Evolutionary conservation across 2,113 vertebrate genomes (phyloP), one percentile per base, ranked within the genome.

Genomic region (Ovis canadensis): DNA sequence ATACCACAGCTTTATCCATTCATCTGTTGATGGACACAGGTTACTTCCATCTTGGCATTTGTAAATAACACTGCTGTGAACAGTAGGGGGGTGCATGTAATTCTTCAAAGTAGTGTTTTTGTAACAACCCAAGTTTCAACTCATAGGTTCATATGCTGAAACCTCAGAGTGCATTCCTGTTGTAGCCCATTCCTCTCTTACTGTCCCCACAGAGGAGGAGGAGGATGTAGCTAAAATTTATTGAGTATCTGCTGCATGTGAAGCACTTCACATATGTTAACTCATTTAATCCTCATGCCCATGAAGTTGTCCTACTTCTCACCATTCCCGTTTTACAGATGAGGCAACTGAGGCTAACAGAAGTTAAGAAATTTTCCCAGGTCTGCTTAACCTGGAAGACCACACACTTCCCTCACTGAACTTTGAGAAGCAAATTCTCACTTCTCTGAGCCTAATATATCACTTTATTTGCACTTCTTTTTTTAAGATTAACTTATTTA

Each of bases 321-420:
- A 90, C 19, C 84, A 87, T 29, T 27, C 84, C 88, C 43, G 81
- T 84, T 94, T 92, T 71, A 52, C 17, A 90, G 40, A 84, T 71
- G 57, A 94, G 21, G 36, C 71, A 96, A 64, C 54, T 67, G 62
- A 95, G n/a, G 48, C 55, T 78, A 93, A 88, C 14, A 92, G 17
- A 81, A 27, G 25, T 83, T 94, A 93, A 84, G 52, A 23, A 27
- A 90, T 91, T 97, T 96, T 86, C 29, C 86, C 62, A 89, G 54
- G 16, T 62, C 50, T 92, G 57, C 25, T 64, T 74, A 81, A 88
- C 45, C 13, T 96, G 52, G 90, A 88, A 88, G n/a, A 21, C 77
- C 12, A 78, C 77, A 74, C 50, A 84, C 29, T 83, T 84, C 40
- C 77, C 43, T 92, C 48, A 48, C 19, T 92, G 48, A 36, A 54